Evolutionary conservation across 2,888 invertebrate species (phyloP), one percentile per base, ranked within the genome.

Genomic region (Ichneumoninae sp.): DNA sequence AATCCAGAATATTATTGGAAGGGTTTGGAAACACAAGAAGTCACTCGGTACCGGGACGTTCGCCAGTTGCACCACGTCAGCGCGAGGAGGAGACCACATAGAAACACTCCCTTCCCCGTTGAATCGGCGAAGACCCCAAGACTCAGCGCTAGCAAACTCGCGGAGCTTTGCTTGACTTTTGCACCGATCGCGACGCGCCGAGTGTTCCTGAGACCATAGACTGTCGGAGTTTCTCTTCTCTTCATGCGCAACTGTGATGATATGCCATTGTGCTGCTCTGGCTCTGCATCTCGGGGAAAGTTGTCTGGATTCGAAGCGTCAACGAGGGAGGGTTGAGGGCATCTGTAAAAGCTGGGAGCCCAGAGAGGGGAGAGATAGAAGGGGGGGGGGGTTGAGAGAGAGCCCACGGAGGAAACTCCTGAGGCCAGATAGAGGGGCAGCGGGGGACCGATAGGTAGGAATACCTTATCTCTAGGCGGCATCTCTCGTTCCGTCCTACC

Each of bases 81-180:
- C 62, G 62, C 7, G 16, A 62, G 62, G 33, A 0, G 16, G 33
- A 30, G 30, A 33, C 16, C 30, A 30, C 62, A 62, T 33, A 62
- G 66, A 19, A 36, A 66, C 66, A 66, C 66, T 36, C 40, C n/a
- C 66, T 19, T 44, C 13, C 19, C 66, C 40, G 40, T 19, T 19
- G 66, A 22, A 40, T 75, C 65, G 16, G 22, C 16, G 50, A 50
- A 19, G 52, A n/a, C 50, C 62, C 30, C 30, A 33, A 19, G 47
- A 78, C 62, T 74, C 44, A 13, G 70, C 76, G 40, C 62, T 47
- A 54, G 57, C 57, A n/a, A 78, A 78, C 50, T 75, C 75, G 74
- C 22, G 44, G 70, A 72, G 77, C 84, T 81, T 81, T 71, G 54
- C 86, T 89, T 88, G 90, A 89, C 89, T 91, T 89, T 89, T 88